These are phyloP conservation scores for Tapera naevia DNA, from an alignment of 2,797 vertebrate genomes.

Conservation along the genomic window DNA sequence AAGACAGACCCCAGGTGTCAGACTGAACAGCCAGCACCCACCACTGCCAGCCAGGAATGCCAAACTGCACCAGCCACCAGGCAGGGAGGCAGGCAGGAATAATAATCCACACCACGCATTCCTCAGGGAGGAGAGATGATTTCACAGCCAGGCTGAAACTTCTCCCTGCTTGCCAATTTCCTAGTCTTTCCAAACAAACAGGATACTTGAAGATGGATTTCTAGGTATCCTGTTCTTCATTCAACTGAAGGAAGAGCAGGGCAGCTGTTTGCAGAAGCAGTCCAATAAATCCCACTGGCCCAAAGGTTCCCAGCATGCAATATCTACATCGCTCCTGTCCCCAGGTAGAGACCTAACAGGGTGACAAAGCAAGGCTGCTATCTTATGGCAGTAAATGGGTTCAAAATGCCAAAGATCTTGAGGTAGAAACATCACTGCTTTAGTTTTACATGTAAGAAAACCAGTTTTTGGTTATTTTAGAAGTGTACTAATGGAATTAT, in stretches of 20 bases:
- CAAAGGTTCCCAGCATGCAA: not conserved
- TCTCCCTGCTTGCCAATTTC: not conserved
- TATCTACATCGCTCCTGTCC: not conserved
- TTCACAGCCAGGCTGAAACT: not conserved
- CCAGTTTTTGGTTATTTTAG: not conserved
- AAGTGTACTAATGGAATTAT: not conserved
- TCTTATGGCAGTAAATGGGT: not conserved
- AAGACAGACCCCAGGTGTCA: not conserved
- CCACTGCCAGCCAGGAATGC: not conserved
- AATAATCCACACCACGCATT: not conserved
- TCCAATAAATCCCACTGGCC: not conserved
- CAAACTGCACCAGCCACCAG: not conserved
- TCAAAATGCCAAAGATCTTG: not conserved
- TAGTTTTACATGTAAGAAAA: not conserved
- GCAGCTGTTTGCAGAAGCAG: not conserved
- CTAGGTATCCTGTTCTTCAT: not conserved
- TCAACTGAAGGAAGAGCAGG: not conserved
- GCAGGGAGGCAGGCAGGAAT: not conserved
- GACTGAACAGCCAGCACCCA: accelerated
- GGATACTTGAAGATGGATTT: not conserved
- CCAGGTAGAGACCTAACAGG: not conserved
- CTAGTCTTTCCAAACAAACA: not conserved
- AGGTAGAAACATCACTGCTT: not conserved
- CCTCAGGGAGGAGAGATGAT: not conserved
- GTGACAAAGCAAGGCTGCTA: not conserved